A percentile compares a stretch with the other conserved stretches of the same genome.
phyloP scores from a whole-genome alignment of 2,113 vertebrate species.

The Spilogale gracilis region DNA sequence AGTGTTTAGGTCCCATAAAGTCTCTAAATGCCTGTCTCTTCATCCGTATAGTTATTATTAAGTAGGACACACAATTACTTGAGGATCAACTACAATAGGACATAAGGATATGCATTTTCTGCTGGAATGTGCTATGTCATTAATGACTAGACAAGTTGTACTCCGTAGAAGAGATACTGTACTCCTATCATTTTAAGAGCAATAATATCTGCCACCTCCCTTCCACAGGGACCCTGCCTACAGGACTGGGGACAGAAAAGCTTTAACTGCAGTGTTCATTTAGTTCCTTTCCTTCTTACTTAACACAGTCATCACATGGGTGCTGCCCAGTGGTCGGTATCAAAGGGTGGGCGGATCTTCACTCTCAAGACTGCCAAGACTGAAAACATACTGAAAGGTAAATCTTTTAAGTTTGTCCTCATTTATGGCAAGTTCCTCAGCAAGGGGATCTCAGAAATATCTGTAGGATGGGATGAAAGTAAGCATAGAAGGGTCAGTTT shows the following conservation, averaged over 20 bases:
- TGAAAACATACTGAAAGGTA: background rate
- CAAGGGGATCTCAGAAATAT: background rate
- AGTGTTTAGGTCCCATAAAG: background rate
- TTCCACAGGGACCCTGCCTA: background rate
- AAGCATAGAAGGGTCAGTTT: background rate
- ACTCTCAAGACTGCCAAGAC: background rate
- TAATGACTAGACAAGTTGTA: background rate
- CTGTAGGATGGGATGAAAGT: background rate
- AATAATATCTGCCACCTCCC: background rate
- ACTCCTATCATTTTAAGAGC: background rate
- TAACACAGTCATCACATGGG: background rate
- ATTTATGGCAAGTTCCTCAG: background rate
- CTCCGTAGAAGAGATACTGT: background rate
- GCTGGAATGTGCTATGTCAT: background rate
- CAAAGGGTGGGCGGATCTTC: background rate
- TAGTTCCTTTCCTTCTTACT: background rate
- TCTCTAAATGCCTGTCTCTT: background rate
- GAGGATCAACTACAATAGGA: background rate
- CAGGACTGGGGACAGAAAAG: rapidly evolving
- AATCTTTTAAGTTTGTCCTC: background rate
- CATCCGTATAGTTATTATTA: background rate
- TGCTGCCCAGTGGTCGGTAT: background rate
- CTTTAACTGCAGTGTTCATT: background rate
- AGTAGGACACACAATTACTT: background rate
- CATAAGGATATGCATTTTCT: background rate